These are phyloP conservation scores for Protosalanx chinensis DNA, from an alignment of 2,797 vertebrate genomes.

Conservation along the genomic window DNA sequence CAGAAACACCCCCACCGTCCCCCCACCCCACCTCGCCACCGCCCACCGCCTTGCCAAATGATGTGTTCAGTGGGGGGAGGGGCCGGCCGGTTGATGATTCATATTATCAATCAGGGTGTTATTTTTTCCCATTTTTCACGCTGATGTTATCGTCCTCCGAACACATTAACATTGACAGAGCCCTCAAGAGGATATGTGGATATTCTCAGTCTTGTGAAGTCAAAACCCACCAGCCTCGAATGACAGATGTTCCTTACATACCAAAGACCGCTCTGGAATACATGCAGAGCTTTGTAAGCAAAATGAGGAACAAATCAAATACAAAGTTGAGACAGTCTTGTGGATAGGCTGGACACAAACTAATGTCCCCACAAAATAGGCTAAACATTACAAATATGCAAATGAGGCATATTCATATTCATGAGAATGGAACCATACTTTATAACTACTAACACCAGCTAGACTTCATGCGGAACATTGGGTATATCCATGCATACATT, in stretches of 20 bases:
- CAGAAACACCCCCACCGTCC: not conserved
- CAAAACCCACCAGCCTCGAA: constrained; percentile 63
- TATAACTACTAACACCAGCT: constrained; percentile 42
- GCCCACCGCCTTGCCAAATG: constrained; percentile 49
- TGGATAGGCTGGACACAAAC: constrained; percentile 46
- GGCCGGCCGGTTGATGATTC: constrained; percentile 59
- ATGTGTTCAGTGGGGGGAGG: constrained; percentile 54
- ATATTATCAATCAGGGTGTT: constrained; percentile 67
- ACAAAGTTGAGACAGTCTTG: constrained; percentile 58
- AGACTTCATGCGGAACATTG: too few species aligned
- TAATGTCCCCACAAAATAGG: constrained; percentile 32
- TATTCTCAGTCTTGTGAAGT: constrained; percentile 58
- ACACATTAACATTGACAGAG: constrained; percentile 75
- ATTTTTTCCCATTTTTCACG: constrained; percentile 70
- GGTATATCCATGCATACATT: too few species aligned
- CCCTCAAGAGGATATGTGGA: constrained; percentile 55
- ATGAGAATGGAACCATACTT: constrained; percentile 52
- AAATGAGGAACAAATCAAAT: constrained; percentile 62
- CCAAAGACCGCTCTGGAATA: constrained; percentile 47
- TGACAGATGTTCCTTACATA: constrained; percentile 63
- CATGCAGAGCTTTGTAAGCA: constrained; percentile 44
- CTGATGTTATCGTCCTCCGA: constrained; percentile 72
- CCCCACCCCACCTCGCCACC: not conserved
- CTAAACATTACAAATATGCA: constrained; percentile 56
- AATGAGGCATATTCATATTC: constrained; percentile 65